These are phyloP conservation scores for Eucera pruinosa DNA, from an alignment of 2,888 invertebrate genomes.

Conservation along the genomic window DNA sequence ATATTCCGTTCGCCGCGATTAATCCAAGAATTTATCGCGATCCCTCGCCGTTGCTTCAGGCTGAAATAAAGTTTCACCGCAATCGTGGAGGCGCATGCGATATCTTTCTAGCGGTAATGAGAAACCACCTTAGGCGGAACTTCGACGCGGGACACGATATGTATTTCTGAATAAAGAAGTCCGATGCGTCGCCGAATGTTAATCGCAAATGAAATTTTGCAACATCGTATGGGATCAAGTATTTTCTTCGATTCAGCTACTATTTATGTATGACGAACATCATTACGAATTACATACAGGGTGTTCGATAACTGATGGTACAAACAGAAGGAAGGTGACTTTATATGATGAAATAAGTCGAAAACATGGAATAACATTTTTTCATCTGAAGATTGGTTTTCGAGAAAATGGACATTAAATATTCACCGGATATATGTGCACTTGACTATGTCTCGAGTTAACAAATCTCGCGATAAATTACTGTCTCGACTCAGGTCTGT, in stretches of 20 bases:
- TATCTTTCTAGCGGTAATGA: constrained; percentile 70
- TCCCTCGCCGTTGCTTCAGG: constrained; percentile 48
- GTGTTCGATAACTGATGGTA: too few relatives aligned
- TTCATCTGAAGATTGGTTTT: too few relatives aligned
- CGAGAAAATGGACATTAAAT: too few relatives aligned
- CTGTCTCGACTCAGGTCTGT: too few relatives aligned
- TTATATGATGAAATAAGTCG: too few relatives aligned
- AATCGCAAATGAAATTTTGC: constrained; percentile 39
- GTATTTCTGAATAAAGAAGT: constrained; percentile 9
- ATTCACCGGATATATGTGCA: too few relatives aligned
- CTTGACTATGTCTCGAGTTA: too few relatives aligned
- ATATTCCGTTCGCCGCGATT: constrained; percentile 52
- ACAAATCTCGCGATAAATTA: too few relatives aligned
- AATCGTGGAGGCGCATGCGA: constrained; percentile 61
- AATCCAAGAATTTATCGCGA: constrained; percentile 62
- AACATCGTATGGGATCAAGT: constrained; percentile 15
- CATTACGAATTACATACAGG: background rate
- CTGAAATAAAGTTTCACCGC: constrained; percentile 66
- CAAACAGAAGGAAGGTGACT: too few relatives aligned
- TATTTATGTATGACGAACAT: background rate
- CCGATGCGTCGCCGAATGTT: constrained; percentile 16
- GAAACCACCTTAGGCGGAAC: constrained; percentile 64
- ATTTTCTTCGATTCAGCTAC: constrained; percentile 7
- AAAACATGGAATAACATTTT: too few relatives aligned
- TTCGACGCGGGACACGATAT: constrained; percentile 43